Conservation (phyloP, 2,888 invertebrate species). For the Drosophila quinaria region DNA sequence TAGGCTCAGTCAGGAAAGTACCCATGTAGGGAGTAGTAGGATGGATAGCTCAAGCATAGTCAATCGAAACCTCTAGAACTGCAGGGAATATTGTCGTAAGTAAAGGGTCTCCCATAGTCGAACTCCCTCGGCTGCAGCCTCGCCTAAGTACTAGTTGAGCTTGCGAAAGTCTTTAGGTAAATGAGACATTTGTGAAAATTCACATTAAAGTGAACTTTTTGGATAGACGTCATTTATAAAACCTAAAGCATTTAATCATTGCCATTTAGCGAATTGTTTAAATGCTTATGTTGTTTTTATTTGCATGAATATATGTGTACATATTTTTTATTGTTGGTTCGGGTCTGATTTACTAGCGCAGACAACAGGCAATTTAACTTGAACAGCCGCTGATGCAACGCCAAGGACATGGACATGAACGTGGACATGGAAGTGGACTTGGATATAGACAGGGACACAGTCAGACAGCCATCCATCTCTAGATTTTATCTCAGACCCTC, state of each 20-base stretch:
- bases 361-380: constrained; percentile 72
- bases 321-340: constrained; percentile 55
- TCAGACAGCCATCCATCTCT: constrained; percentile 51
- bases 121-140: too few species aligned
- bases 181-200: constrained; percentile 4
- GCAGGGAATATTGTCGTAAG: too few species aligned
- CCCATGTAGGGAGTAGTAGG: too few species aligned
- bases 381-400: constrained; percentile 49
- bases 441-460: constrained; percentile 15
- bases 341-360: constrained; percentile 62
- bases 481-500: constrained; percentile 25
- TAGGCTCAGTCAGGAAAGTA: too few species aligned
- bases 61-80: too few species aligned
- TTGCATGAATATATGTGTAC: constrained; percentile 18
- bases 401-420: constrained; percentile 57
- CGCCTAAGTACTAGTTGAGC: neutral
- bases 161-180: neutral
- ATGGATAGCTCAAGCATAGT: too few species aligned
- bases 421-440: neutral
- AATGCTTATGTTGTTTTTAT: constrained; percentile 14
- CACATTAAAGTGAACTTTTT: neutral
- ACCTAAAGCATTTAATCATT: constrained; percentile 39
- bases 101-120: too few species aligned
- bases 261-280: constrained; percentile 33
- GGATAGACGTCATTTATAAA: constrained; percentile 28